Conservation (phyloP, 1,140 invertebrate species). For the Holcopasites calliopsidis region DNA sequence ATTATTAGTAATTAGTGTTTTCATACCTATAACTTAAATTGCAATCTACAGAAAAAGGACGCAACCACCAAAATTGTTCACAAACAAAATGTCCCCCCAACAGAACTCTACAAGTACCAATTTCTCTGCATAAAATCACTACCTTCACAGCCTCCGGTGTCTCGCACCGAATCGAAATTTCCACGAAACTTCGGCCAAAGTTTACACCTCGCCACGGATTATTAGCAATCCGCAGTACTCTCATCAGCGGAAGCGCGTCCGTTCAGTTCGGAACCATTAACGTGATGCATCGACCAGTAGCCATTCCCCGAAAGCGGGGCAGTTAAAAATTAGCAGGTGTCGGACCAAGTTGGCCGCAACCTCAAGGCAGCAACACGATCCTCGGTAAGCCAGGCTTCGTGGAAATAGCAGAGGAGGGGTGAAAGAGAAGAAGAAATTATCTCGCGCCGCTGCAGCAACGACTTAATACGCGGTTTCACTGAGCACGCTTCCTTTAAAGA, state of each 20-base stretch:
- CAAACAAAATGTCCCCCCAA: too few relatives aligned
- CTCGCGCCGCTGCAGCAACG: background rate
- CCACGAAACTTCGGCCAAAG: background rate
- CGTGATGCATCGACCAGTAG: conserved; percentile 8
- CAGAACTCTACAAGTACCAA: too few relatives aligned
- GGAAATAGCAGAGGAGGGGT: background rate
- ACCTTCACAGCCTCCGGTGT: background rate
- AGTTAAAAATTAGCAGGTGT: conserved; percentile 22
- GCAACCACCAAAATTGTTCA: too few relatives aligned
- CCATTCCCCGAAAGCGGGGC: conserved; percentile 16
- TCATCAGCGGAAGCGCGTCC: background rate
- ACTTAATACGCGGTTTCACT: conserved; percentile 10
- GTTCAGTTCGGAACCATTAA: conserved; percentile 8
- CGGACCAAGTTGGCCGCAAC: background rate
- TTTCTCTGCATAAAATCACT: background rate
- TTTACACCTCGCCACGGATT: background rate
- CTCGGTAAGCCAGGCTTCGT: background rate
- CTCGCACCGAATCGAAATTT: too few relatives aligned
- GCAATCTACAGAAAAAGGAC: too few relatives aligned
- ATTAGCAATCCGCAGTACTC: conserved; percentile 2
- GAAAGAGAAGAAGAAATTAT: background rate
- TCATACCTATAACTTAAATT: too few relatives aligned
- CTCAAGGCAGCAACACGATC: background rate
- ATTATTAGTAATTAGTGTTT: too few relatives aligned
- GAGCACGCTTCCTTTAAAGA: background rate